These are phyloP conservation scores for Microctenopoma steveboyesi DNA, from an alignment of 2,797 vertebrate genomes.

Conservation along the genomic window DNA sequence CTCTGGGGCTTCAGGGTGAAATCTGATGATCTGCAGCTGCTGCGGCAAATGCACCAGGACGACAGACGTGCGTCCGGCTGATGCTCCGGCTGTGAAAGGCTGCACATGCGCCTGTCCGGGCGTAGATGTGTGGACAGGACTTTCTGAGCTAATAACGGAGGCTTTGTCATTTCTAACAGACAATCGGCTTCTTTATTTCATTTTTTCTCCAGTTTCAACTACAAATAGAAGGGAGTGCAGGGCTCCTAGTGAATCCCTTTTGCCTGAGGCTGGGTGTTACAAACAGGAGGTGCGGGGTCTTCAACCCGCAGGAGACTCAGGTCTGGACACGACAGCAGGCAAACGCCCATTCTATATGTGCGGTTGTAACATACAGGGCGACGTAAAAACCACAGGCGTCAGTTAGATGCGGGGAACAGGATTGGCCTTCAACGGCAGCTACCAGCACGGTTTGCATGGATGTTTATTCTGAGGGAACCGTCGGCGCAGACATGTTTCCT, in stretches of 20 bases:
- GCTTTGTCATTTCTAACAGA: constrained; percentile 31
- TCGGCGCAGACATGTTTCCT: neutral
- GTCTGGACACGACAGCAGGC: constrained; percentile 50
- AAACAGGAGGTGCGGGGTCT: constrained; percentile 45
- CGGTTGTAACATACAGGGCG: constrained; percentile 2
- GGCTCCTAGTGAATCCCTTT: constrained; percentile 7
- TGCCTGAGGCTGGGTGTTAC: constrained; percentile 15
- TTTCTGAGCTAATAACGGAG: constrained; percentile 26
- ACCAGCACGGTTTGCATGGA: constrained; percentile 48
- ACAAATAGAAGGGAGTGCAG: constrained; percentile 11
- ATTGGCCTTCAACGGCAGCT: constrained; percentile 12
- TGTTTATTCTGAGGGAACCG: constrained; percentile 52
- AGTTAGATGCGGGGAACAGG: neutral
- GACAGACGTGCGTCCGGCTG: constrained; percentile 49
- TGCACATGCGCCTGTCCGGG: constrained; percentile 8
- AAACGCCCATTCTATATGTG: constrained; percentile 14
- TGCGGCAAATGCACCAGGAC: constrained; percentile 16
- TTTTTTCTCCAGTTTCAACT: neutral
- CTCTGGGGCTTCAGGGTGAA: constrained; percentile 29
- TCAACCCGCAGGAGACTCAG: constrained; percentile 35
- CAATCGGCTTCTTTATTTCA: neutral
- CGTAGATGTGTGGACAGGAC: neutral
- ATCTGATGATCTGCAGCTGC: constrained; percentile 61
- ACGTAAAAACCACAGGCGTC: neutral
- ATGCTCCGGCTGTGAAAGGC: constrained; percentile 42